Evolutionary conservation across 2,113 vertebrate genomes (phyloP), one percentile per base, ranked within the genome.

Genomic region (Lampris megalopsis): DNA sequence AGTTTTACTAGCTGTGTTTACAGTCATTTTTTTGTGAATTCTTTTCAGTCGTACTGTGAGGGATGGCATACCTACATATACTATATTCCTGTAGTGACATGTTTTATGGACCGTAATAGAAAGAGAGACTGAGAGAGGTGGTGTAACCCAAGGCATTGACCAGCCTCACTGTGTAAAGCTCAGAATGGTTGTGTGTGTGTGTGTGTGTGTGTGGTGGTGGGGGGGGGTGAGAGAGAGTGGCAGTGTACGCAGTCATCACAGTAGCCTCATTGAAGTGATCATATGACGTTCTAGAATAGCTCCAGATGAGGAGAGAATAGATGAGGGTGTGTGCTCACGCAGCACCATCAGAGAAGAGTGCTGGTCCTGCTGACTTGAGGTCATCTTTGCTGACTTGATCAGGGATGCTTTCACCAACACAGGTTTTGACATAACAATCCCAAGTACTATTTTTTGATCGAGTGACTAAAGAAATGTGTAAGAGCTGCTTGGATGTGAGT

Each of bases 1-100:
- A 84, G 64, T 90, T 91, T 88, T 13, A 89, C 70, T 70, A 9
- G 67, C 58, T 71, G 72, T 80, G 70, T 83, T 85, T 81, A 62
- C 75, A 56, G 47, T n/a, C 62, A 42, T 52, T 9, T 77, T 75
- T 77, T 3, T 10, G 75, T 24, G 24, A 24, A 24, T 24, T 24
- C 24, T 24, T 24, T 0, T 24, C 24, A 24, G 24, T 24, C 24
- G 24, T 24, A 0, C 24, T 24, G 61, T 53, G 69, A 43, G 9
- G 35, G 64, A 50, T 43, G 50, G 36, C 11, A 54, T 75, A 63
- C 52, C 61, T 49, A 37, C 74, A 50, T 66, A 53, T 37, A n/a
- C n/a, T n/a, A 74, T 70, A 9, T 45, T 24, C 41, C 56, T 35
- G 68, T 9, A 53, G 65, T 11, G 48, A 24, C 24, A 6, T 38